Base-by-base conservation (phyloP, 2,113 vertebrate genomes). In the Scomber scombrus region DNA sequence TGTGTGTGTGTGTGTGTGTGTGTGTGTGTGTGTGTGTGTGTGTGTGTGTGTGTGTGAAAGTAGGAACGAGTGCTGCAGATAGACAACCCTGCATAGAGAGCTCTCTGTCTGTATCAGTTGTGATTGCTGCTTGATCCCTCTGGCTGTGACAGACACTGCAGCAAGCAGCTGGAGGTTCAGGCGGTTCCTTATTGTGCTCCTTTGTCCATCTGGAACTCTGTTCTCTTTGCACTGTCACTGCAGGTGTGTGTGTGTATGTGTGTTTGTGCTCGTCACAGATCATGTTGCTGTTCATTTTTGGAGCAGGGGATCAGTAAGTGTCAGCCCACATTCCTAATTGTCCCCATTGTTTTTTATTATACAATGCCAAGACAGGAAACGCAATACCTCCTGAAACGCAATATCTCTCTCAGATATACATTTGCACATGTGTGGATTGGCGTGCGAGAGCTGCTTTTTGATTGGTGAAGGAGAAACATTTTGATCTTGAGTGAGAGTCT, bases 131-230 rank as follows among this genome's bases (percentile, higher is more conserved):
- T 86, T 26, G 6, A 50, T 58, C 67, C 74, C 64, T 75, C 31
- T 26, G 78, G 67, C 81, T 80, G 76, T 7, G 49, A 55, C 68
- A 40, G 45, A 77, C 64, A 80, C 62, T 54, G 78, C 72, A 80
- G 52, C 1, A 15, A 77, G 72, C 91, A 90, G 82, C 81, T 84
- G 85, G 81, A 79, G 78, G 56, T 76, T 84, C 81, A 12, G 67
- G 81, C 80, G 79, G 71, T 80, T 84, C 77, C 66, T 75, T 69
- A 63, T 86, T 86, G 47, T 86, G 68, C 49, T 80, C 45, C 58
- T 78, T 84, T 80, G 78, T 87, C 85, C 86, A 86, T 84, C 78
- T 89, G 71, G 73, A 84, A 56, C 82, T 71, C 49, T 67, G 67
- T 73, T 71, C 60, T 57, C 26, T 4, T 54, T 81, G 40, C 75